phyloP scores from a whole-genome alignment of 1,140 invertebrate species.

The Samia ricini region DNA sequence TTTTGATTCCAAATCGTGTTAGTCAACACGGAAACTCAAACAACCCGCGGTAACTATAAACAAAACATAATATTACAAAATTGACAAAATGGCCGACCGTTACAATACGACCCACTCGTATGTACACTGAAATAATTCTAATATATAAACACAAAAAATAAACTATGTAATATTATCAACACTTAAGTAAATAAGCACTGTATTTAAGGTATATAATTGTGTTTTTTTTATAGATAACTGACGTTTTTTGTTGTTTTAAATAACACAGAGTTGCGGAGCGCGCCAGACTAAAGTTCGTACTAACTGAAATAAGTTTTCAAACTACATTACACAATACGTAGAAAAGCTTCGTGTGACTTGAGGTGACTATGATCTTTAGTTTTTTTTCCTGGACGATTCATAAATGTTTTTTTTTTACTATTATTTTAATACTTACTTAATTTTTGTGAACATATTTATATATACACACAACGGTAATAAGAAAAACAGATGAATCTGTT shows the following conservation, averaged over 20 bases:
- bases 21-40: constrained; percentile 23
- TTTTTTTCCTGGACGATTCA: constrained; percentile 30
- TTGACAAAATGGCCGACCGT: constrained; percentile 21
- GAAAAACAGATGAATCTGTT: no score
- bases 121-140: neutral
- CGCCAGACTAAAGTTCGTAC: constrained; percentile 32
- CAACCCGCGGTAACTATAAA: constrained; percentile 15
- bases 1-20: neutral
- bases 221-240: neutral
- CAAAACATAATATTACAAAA: constrained; percentile 20
- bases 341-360: constrained; percentile 55
- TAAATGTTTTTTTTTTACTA: neutral
- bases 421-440: no score
- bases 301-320: constrained; percentile 61
- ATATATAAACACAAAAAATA: neutral
- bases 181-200: neutral
- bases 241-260: neutral
- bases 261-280: neutral
- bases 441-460: no score
- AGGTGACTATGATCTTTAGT: constrained; percentile 22
- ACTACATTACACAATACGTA: constrained; percentile 65
- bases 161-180: constrained; percentile 1
- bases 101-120: constrained; percentile 10
- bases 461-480: no score
- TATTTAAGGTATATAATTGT: no score